Evolutionary conservation across 2,113 vertebrate genomes (phyloP), one percentile per base, ranked within the genome.

Genomic region (Oncorhynchus keta): DNA sequence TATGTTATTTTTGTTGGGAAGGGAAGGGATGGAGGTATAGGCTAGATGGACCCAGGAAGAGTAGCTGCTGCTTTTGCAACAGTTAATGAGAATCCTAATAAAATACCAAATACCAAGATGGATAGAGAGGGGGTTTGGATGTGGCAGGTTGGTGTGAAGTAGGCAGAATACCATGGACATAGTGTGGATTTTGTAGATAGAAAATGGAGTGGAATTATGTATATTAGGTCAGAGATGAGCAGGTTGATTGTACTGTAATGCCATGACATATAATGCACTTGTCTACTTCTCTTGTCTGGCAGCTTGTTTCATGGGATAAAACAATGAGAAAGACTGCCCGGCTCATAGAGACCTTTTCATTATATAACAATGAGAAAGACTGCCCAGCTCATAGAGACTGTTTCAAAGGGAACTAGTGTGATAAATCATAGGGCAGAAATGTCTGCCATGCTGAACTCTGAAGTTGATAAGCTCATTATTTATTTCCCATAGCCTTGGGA

Each of bases 21-120:
- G 39, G 8, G 39, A 45, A 32, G 65, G 49, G 70, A 65, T 76
- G 51, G 71, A 45, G 24, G 3, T 14, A 22, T 11, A 49, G 45
- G n/a, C 51, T 18, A 18, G 51, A 55, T 9, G 39, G 39, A 39
- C 35, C 35, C 35, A 7, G 35, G 35, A 39, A 8, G 8, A 39
- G 35, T 39, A 39, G 35, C 35, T 39, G 35, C 35, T 39, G 35
- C 35, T 39, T 39, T 39, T 39, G 35, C 35, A 39, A 39, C 35
- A 39, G 35, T 0, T 39, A 9, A 39, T 39, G 35, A 8, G 8
- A 6, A 9, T 39, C 35, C 35, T 39, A 39, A 39, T 39, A 39
- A 39, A 39, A 74, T 35, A 55, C 70, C 71, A 74, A 70, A 78
- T 74, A 78, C 68, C 61, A 49, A 69, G 82, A 78, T 51, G 14